phyloP scores from a whole-genome alignment of 2,113 vertebrate species.

The Callipepla californica region DNA sequence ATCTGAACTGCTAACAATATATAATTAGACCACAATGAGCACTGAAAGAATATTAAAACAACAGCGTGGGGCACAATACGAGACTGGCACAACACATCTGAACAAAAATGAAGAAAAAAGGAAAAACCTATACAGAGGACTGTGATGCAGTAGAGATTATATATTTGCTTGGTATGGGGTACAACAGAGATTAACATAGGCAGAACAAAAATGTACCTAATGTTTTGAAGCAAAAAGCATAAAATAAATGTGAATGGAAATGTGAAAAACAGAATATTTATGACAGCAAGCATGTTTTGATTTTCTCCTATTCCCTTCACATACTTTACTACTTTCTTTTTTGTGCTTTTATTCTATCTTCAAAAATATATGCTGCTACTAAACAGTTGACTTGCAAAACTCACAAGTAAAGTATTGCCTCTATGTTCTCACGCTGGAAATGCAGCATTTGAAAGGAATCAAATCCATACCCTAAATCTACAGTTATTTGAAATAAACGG shows the following conservation, averaged over 20 bases:
- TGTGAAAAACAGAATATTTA: background rate
- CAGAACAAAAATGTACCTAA: background rate
- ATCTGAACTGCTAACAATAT: background rate
- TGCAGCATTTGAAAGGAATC: background rate
- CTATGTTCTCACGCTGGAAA: background rate
- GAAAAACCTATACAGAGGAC: background rate
- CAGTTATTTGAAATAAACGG: constrained; percentile 41
- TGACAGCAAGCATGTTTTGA: background rate
- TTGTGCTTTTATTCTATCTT: background rate
- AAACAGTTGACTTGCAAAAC: background rate
- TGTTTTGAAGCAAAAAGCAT: background rate
- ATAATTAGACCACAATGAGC: background rate
- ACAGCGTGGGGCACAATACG: background rate
- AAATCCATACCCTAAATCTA: constrained; percentile 20
- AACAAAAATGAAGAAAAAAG: background rate
- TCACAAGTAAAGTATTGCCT: background rate
- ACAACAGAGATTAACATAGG: background rate
- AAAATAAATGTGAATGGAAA: background rate
- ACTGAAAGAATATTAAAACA: background rate
- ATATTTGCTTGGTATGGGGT: background rate
- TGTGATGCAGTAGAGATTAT: background rate
- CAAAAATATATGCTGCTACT: background rate
- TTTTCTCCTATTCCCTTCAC: background rate
- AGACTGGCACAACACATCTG: background rate
- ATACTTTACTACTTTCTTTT: background rate